Conservation (phyloP, 2,113 vertebrate genomes). For the Chaenogobius annularis region DNA sequence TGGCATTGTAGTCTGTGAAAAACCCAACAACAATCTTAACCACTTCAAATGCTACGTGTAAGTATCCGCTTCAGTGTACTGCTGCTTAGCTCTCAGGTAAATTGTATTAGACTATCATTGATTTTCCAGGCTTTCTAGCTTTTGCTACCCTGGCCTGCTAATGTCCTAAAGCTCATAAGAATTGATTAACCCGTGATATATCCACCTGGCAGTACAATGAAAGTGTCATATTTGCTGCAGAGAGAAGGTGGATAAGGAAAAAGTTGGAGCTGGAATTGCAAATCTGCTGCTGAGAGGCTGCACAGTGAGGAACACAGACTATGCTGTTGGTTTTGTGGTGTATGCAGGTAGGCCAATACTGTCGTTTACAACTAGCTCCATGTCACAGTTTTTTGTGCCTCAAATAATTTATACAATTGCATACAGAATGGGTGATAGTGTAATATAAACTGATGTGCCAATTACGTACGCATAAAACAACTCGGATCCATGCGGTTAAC, state of each 20-base stretch:
- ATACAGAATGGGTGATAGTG: too few relatives aligned
- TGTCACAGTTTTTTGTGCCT: not conserved
- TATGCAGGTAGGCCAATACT: slow-evolving; percentile 83
- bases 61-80: slow-evolving; percentile 60
- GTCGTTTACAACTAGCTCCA: slow-evolving; percentile 2
- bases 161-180: slow-evolving; percentile 36
- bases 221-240: slow-evolving; percentile 70
- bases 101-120: slow-evolving; percentile 61
- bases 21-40: slow-evolving; percentile 88
- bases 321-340: slow-evolving; percentile 90
- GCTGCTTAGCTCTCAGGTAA: slow-evolving; percentile 41
- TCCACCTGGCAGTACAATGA: slow-evolving; percentile 54
- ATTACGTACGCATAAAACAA: too few relatives aligned
- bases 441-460: too few relatives aligned
- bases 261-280: slow-evolving; percentile 83
- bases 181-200: slow-evolving; percentile 57
- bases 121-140: slow-evolving; percentile 58
- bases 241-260: slow-evolving; percentile 82
- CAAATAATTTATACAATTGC: not conserved
- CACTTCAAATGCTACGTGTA: slow-evolving; percentile 88
- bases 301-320: slow-evolving; percentile 90
- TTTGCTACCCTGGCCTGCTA: slow-evolving; percentile 38
- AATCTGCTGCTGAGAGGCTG: slow-evolving; percentile 92
- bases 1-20: slow-evolving; percentile 85
- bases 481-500: too few relatives aligned